Evolutionary conservation across 2,888 invertebrate genomes (phyloP), one percentile per base, ranked within the genome.

Genomic region (Slavum lentiscoides): DNA sequence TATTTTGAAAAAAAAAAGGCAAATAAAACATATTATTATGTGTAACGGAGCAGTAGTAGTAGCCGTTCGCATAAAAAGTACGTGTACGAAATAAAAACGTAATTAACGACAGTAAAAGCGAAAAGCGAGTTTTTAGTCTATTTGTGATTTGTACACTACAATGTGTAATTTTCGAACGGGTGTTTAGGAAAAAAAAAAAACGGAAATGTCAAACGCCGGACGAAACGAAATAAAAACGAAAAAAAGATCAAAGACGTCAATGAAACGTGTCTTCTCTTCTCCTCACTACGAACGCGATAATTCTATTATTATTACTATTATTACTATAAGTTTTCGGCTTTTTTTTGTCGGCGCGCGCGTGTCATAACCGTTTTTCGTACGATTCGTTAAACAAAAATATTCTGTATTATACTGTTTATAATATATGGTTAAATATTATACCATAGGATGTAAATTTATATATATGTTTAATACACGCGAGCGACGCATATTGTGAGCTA

Each of bases 241-340:
- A 13, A 58, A 58, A 66, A 75, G 58, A 75, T 75, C 75, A 75
- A 75, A 75, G 75, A 59, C 75, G 75, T 58, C 75, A 67, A 67
- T 58, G 75, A 59, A 75, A 75, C 75, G 75, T 67, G 59, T 67
- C 75, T 75, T 67, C 58, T 30, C 64, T 37, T 64, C 53, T 30
- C 30, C 30, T n/a, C 30, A 30, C 15, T n/a, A 66, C 64, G 55
- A 49, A 55, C 55, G 55, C 30, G 53, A 30, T 1, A 23, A 49
- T 69, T 43, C 17, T 69, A 66, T 66, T 68, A 53, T 53, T 68
- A 19, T 53, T 19, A 13, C 13, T 23, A 23, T 68, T 30, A 53
- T 49, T n/a, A 43, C 19, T 1, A 23, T 23, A 15, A 68, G 7
- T 19, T 19, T 43, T 43, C 43, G 43, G 43, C 7, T 17, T 11